Conservation (phyloP, 1,140 invertebrate genomes). For the Amphibalanus amphitrite region DNA sequence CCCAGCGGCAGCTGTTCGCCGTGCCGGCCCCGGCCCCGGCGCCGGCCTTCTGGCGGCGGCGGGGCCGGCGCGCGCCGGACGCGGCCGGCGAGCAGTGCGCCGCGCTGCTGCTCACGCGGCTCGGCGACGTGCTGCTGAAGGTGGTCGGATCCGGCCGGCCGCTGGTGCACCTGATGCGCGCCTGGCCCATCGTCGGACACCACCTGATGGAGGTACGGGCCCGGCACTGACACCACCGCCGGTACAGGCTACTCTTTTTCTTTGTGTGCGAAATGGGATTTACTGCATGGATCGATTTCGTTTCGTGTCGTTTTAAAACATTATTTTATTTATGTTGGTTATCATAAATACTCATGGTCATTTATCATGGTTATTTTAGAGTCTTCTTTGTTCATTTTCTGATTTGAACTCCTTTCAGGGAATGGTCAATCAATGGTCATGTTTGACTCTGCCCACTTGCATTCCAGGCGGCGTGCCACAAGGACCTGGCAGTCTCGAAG, state of each 20-base stretch:
- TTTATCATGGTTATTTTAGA: no score
- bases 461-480: conserved; percentile 75
- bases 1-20: conserved; percentile 52
- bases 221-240: no score
- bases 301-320: no score
- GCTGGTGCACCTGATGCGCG: conserved; percentile 69
- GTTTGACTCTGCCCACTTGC: neutral
- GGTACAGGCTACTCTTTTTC: no score
- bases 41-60: conserved; percentile 8
- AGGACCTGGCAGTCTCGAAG: conserved; percentile 70
- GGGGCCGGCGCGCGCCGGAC: conserved; percentile 13
- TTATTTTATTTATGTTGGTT: no score
- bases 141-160: conserved; percentile 70
- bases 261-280: no score
- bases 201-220: conserved; percentile 67
- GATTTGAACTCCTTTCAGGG: no score
- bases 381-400: no score
- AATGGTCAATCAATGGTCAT: no score
- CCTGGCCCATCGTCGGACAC: conserved; percentile 74
- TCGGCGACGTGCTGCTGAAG: conserved; percentile 70
- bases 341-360: no score
- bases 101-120: conserved; percentile 49
- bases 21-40: conserved; percentile 13
- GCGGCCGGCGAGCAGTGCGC: conserved; percentile 17
- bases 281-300: no score